Percentiles rank a stretch among this genome's conserved stretches.
phyloP scores from a whole-genome alignment of 2,113 vertebrate species.

The Rhegmatorhina hoffmannsi region DNA sequence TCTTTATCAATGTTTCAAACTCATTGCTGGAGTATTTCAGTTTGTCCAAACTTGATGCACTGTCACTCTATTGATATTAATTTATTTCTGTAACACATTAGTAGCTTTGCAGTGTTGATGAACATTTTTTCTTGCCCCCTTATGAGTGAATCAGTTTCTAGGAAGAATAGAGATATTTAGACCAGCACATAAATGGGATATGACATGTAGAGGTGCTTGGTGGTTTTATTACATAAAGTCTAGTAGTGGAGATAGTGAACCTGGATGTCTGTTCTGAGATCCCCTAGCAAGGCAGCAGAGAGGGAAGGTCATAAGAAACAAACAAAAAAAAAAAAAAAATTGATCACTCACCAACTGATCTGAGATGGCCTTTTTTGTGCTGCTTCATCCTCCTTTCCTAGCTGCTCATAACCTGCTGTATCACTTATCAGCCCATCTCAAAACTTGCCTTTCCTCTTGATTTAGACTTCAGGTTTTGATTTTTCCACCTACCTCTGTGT shows the following conservation, averaged over 20 bases:
- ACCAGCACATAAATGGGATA: neutral
- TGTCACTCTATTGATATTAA: neutral
- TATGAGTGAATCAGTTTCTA: neutral
- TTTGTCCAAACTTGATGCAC: neutral
- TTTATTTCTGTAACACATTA: neutral
- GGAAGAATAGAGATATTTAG: neutral
- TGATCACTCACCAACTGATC: rapidly evolving
- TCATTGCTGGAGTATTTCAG: neutral
- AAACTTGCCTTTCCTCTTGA: conserved; percentile 24
- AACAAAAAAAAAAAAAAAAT: neutral
- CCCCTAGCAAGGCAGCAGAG: neutral
- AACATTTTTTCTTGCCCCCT: neutral
- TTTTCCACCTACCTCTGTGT: conserved; percentile 11
- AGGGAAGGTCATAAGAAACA: neutral
- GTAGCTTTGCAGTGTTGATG: neutral
- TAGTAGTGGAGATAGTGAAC: neutral
- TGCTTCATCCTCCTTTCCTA: neutral
- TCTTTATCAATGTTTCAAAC: conserved; percentile 1
- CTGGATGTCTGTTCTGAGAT: neutral
- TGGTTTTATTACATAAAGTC: neutral
- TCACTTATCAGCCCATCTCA: conserved; percentile 16
- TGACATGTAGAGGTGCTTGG: neutral
- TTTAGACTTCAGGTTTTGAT: conserved; percentile 42
- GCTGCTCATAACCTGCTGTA: neutral
- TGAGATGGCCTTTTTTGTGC: neutral